Conservation (phyloP, 2,888 invertebrate genomes). For the Limnephilus auricula region DNA sequence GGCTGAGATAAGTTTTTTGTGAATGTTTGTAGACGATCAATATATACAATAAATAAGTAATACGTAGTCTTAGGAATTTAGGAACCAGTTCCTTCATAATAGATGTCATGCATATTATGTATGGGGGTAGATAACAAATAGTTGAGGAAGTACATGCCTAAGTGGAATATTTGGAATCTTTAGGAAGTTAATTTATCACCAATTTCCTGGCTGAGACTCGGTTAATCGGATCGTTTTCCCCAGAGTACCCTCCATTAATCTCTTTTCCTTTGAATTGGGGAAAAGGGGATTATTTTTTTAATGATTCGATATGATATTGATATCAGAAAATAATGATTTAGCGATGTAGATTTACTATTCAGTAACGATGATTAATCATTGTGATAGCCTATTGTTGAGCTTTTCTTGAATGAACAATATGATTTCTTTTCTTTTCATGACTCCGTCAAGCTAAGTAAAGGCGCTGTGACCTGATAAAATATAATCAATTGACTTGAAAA, state of each 20-base stretch:
- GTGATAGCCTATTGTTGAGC: background rate
- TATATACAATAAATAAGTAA: too few relatives aligned
- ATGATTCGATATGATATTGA: background rate
- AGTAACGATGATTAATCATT: background rate
- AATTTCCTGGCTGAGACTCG: constrained; percentile 20
- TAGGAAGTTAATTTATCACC: constrained; percentile 41
- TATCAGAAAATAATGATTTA: background rate
- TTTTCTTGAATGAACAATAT: background rate
- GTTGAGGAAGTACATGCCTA: background rate
- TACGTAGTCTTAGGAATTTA: background rate
- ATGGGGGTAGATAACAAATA: background rate
- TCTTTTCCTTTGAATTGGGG: constrained; percentile 4
- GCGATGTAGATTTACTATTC: background rate
- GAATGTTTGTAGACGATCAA: too few relatives aligned
- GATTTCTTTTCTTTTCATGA: background rate
- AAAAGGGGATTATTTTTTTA: background rate
- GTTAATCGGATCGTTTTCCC: constrained; percentile 44
- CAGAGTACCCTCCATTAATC: constrained; percentile 22
- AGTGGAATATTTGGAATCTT: constrained; percentile 14
- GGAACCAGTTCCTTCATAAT: background rate
- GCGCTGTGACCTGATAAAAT: background rate
- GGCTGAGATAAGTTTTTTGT: too few relatives aligned
- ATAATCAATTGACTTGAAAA: too few relatives aligned
- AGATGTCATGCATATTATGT: too few relatives aligned
- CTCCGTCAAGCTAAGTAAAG: background rate